phyloP scores from a whole-genome alignment of 2,888 invertebrate species.

The Gasteruption jaculator region DNA sequence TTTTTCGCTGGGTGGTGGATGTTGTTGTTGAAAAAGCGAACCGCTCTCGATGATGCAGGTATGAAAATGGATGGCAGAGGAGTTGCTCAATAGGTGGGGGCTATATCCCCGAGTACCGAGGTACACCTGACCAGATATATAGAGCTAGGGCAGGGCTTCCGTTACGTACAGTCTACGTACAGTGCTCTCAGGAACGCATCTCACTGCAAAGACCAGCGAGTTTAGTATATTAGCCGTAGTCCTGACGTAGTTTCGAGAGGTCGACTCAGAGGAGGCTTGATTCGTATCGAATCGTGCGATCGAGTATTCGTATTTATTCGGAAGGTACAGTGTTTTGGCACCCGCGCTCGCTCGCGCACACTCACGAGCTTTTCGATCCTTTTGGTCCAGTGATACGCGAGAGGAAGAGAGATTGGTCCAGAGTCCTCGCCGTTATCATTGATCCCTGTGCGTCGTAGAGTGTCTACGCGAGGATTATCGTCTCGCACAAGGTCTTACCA shows the following conservation, averaged over 20 bases:
- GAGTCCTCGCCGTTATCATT: too few species aligned
- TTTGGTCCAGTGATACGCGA: conserved; percentile 15
- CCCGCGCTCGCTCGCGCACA: too few species aligned
- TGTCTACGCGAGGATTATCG: too few species aligned
- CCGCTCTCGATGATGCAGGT: conserved; percentile 32
- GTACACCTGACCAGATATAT: conserved; percentile 52
- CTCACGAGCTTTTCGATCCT: conserved; percentile 4
- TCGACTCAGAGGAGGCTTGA: conserved; percentile 19
- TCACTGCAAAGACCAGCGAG: conserved; percentile 29
- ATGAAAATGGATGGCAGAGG: conserved; percentile 38
- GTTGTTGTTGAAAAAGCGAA: conserved; percentile 35
- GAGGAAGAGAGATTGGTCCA: too few species aligned
- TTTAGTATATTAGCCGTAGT: conserved; percentile 20
- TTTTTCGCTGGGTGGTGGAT: conserved; percentile 42
- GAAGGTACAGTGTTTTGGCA: conserved; percentile 27
- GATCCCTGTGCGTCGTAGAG: too few species aligned
- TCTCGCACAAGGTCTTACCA: too few species aligned
- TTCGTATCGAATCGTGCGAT: conserved; percentile 30
- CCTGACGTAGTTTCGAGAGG: conserved; percentile 1
- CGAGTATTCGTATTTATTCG: conserved; percentile 21
- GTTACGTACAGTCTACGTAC: conserved; percentile 51
- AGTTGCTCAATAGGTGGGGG: conserved; percentile 34
- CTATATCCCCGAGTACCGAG: conserved; percentile 45
- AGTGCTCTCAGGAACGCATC: conserved; percentile 47
- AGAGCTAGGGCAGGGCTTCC: conserved; percentile 53